Base-by-base conservation (phyloP, 1,140 invertebrate genomes). In the Plectrocnemia conspersa region DNA sequence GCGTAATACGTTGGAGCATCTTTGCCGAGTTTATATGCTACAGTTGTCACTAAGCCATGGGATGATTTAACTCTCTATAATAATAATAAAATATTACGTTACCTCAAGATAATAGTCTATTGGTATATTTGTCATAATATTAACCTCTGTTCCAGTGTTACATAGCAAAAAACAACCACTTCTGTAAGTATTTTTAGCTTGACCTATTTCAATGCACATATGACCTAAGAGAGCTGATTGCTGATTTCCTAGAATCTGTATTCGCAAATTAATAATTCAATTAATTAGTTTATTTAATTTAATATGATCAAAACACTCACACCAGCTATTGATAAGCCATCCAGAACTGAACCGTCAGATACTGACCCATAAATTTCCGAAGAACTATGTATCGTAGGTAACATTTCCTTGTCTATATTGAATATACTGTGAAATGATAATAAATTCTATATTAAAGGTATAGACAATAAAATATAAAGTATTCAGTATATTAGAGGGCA, bases 111-210 rank as follows among this genome's bases (percentile, higher is more conserved):
- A 24, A 46, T 21, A 56, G 11, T 49, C 10, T 22, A 40, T 23
- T 32, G 13, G 18, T 41, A 25, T 22, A 36, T 49, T 36, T 29
- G 19, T 23, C 24, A 33, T n/a, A 22, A 22, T 13, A 61, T 61
- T 65, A 75, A 88, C 86, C 63, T 83, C 77, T 1, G 80, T 78
- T 2, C 96, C 96, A 1, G 93, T 98, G 65, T 98, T 98, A 71
- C 91, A 97, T 0, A 99, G 74, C 11, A 99, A 75, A 68, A 99
- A 99, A 62, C 95, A 97, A 0, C 96, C 97, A 35, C 93, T 97
- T 15, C 97, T 86, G 69, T 96, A 95, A 1, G 96, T 98, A 68
- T 91, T 94, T 76, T 99, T 99, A 0, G 93, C 92, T 68, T 93
- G 88, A 0, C 96, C 95, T 10, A 84, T 80, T 52, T 82, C 81